These are phyloP conservation scores for Sphaerophoria taeniata DNA, from an alignment of 2,888 invertebrate genomes.

Conservation along the genomic window DNA sequence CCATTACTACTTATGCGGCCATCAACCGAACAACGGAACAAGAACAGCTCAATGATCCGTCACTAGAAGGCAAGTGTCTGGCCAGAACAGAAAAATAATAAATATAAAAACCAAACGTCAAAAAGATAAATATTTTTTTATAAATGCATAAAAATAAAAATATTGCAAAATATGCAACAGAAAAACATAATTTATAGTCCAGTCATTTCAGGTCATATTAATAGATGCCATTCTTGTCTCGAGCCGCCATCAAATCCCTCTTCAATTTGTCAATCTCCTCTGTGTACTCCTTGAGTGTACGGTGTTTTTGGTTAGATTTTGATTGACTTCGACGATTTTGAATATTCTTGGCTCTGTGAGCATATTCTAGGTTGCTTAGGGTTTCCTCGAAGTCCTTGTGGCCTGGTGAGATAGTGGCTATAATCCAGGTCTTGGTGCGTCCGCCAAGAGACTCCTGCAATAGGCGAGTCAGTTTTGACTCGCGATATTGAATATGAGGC, in stretches of 20 bases:
- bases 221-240: conserved; percentile 94
- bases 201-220: no score
- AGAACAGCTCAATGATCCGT: conserved; percentile 36
- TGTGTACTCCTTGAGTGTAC: conserved; percentile 92
- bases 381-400: conserved; percentile 95
- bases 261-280: conserved; percentile 95
- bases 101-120: conserved; percentile 39
- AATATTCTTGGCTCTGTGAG: conserved; percentile 96
- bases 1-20: no score
- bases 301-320: conserved; percentile 92
- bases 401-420: conserved; percentile 97
- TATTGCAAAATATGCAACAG: conserved; percentile 74
- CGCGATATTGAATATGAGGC: conserved; percentile 97
- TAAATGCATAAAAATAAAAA: conserved; percentile 63
- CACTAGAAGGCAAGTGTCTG: conserved; percentile 75
- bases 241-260: conserved; percentile 92
- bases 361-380: conserved; percentile 97
- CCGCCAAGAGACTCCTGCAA: conserved; percentile 98
- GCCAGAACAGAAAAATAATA: conserved; percentile 68
- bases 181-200: no score
- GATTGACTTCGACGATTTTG: conserved; percentile 95
- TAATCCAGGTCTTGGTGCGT: conserved; percentile 97
- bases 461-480: conserved; percentile 97
- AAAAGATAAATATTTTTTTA: conserved; percentile 63
- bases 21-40: no score